Conservation (phyloP, 2,113 vertebrate species). For the Lanius ludovicianus region DNA sequence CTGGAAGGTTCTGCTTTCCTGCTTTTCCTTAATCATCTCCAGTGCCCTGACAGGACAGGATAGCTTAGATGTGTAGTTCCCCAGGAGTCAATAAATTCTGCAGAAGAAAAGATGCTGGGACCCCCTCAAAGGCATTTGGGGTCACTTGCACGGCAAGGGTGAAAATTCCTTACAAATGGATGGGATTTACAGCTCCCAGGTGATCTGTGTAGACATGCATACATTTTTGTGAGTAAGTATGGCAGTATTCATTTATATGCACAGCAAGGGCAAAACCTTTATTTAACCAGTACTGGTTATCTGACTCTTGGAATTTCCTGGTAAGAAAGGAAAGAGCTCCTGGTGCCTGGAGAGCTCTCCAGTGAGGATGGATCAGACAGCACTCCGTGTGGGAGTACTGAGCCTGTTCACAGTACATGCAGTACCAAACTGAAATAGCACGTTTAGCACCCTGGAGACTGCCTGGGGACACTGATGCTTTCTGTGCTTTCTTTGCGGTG, state of each 20-base stretch:
- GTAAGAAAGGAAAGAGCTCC: background rate
- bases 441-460: background rate
- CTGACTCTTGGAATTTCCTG: background rate
- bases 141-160: background rate
- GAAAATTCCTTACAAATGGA: background rate
- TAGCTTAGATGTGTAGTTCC: background rate
- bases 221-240: background rate
- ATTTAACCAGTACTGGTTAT: background rate
- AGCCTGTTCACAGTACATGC: conserved; percentile 4
- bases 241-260: background rate
- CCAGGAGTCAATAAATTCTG: background rate
- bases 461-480: background rate
- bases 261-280: background rate
- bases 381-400: background rate
- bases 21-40: background rate
- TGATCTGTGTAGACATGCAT: background rate
- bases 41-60: background rate
- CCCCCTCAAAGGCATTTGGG: background rate
- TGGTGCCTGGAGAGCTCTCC: background rate
- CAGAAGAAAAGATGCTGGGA: background rate
- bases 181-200: background rate
- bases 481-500: background rate
- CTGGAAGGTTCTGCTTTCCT: background rate
- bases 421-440: conserved; percentile 34
- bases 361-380: background rate